A percentile compares a stretch with the other conserved stretches of the same genome.
phyloP scores from a whole-genome alignment of 2,888 invertebrate species.

The Crematogaster levior region DNA sequence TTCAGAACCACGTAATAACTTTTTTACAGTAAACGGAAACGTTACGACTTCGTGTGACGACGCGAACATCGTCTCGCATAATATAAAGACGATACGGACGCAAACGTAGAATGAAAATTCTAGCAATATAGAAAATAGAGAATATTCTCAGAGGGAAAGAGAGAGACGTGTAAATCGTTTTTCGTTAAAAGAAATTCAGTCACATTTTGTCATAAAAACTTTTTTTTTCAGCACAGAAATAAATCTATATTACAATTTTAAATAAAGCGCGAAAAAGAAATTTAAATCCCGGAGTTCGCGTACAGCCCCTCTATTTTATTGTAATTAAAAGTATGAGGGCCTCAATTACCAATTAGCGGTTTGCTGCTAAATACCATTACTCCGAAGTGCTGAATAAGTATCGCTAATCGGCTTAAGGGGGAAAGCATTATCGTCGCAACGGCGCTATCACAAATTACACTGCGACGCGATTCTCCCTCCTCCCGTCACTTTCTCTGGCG shows the following conservation, averaged over 20 bases:
- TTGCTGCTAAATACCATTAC: neutral
- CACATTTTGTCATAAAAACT: neutral
- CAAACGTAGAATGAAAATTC: neutral
- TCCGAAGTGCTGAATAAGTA: slow-evolving; percentile 42
- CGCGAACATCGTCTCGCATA: neutral
- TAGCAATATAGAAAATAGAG: neutral
- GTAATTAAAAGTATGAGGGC: neutral
- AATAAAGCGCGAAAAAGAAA: neutral
- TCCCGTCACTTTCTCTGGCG: slow-evolving; percentile 44
- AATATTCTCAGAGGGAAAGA: neutral
- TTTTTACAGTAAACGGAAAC: slow-evolving; percentile 40
- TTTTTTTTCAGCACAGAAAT: neutral
- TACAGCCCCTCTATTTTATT: neutral
- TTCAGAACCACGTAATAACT: slow-evolving; percentile 44
- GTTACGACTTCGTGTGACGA: slow-evolving; percentile 29
- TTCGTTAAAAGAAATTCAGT: neutral
- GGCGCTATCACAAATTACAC: slow-evolving; percentile 41
- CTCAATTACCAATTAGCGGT: slow-evolving; percentile 28
- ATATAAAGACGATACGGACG: neutral
- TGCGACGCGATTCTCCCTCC: neutral
- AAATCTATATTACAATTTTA: neutral
- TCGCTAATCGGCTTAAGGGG: slow-evolving; percentile 41
- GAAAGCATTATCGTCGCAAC: neutral
- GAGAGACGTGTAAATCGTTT: neutral
- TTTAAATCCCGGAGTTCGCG: neutral